Percentiles rank a stretch among this genome's conserved stretches.
Evolutionary conservation across 2,797 vertebrate genomes (phyloP).

Genomic region (Valencia hispanica): DNA sequence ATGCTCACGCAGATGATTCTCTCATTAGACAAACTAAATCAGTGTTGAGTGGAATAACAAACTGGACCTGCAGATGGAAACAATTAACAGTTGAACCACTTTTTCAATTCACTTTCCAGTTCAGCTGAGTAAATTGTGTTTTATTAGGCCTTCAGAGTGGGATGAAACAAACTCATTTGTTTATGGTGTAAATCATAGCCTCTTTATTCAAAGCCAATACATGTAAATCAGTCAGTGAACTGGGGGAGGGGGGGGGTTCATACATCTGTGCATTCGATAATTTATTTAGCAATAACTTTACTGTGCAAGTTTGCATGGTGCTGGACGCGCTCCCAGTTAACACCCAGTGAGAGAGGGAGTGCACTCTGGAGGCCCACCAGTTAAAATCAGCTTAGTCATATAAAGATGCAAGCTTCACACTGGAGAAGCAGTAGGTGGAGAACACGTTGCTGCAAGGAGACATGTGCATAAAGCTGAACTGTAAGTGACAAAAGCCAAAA

Average conservation of each 20-base stretch:
- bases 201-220: not conserved
- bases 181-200: slow-evolving; percentile 18
- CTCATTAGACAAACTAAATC: slow-evolving; percentile 2
- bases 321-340: not conserved
- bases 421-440: not conserved
- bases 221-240: slow-evolving; percentile 21
- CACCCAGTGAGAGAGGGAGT: not conserved
- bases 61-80: slow-evolving; percentile 58
- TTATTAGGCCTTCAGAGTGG: slow-evolving; percentile 32
- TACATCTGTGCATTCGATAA: not conserved
- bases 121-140: slow-evolving; percentile 51
- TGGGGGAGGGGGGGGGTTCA: not conserved
- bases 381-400: not conserved
- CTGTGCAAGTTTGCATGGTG: not conserved
- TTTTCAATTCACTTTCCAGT: slow-evolving; percentile 37
- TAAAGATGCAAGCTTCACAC: not conserved
- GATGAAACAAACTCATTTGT: slow-evolving; percentile 44
- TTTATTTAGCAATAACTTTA: not conserved
- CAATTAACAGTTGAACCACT: slow-evolving; percentile 54
- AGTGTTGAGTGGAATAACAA: slow-evolving; percentile 14
- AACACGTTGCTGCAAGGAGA: not conserved
- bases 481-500: slow-evolving; percentile 5
- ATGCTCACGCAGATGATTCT: not conserved
- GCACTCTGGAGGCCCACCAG: not conserved
- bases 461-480: not conserved